A percentile compares a stretch with the other conserved stretches of the same genome.
phyloP scores from a whole-genome alignment of 2,797 vertebrate species.

The Acanthurus lineatus region DNA sequence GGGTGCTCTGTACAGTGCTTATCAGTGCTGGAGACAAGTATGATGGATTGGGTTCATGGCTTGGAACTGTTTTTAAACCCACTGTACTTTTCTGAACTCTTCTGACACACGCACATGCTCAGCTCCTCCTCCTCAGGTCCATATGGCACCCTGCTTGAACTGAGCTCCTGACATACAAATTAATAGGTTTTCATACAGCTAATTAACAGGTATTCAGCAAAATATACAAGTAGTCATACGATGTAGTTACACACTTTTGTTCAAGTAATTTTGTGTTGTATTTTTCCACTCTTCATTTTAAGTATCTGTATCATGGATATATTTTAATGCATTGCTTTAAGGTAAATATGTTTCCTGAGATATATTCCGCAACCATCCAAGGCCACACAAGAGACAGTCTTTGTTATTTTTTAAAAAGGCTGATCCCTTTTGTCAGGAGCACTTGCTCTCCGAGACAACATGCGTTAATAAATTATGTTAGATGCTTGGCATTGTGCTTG shows the following conservation, averaged over 20 bases:
- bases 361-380: constrained; percentile 34
- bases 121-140: not conserved
- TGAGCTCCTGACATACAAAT: not conserved
- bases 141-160: not conserved
- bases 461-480: constrained; percentile 64
- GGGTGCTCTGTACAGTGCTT: constrained; percentile 36
- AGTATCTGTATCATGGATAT: not conserved
- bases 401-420: constrained; percentile 42
- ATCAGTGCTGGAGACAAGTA: constrained; percentile 47
- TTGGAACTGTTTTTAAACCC: constrained; percentile 49
- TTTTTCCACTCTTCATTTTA: too few species aligned
- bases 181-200: not conserved
- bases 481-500: constrained; percentile 40
- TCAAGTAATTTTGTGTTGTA: too few species aligned
- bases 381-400: constrained; percentile 27
- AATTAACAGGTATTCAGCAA: not conserved
- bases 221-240: too few species aligned
- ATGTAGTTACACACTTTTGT: too few species aligned
- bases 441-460: constrained; percentile 32
- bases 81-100: constrained; percentile 38
- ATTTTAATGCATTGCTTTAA: constrained; percentile 14
- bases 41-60: constrained; percentile 69
- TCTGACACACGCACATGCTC: constrained; percentile 9
- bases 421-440: constrained; percentile 37
- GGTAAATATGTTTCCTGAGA: constrained; percentile 24